Percentiles rank a stretch among this genome's conserved stretches.
These are phyloP conservation scores for Galaxea fascicularis DNA, from an alignment of 92 coral and sea anemone genomes.

Conservation along the genomic window DNA sequence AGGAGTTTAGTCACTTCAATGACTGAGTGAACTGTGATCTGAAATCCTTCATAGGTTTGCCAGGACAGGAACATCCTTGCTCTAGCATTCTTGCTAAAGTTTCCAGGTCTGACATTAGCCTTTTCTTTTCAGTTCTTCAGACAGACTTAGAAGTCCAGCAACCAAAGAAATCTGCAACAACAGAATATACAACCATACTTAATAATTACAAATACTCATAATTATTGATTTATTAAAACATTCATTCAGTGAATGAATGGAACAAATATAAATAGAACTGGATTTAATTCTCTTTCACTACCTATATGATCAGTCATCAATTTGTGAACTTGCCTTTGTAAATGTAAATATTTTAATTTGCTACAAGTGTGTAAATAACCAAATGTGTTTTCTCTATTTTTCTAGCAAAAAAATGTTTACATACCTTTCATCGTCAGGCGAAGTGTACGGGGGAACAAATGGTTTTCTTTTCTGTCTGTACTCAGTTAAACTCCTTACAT, in stretches of 20 bases:
- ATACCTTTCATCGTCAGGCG: conserved; percentile 69
- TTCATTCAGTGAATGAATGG: no score
- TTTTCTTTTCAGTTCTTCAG: conserved; percentile 63
- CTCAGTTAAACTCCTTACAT: conserved; percentile 65
- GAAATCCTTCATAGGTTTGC: conserved; percentile 74
- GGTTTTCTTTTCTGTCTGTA: conserved; percentile 68
- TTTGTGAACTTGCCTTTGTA: no score
- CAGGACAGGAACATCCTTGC: conserved; percentile 68
- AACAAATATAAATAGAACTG: no score
- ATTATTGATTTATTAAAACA: no score
- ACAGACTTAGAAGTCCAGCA: conserved; percentile 38
- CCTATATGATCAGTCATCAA: no score
- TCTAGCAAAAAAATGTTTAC: background rate
- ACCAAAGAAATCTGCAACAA: conserved; percentile 46
- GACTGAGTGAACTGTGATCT: conserved; percentile 56
- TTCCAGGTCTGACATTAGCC: conserved; percentile 50
- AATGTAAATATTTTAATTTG: no score
- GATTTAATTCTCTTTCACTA: no score
- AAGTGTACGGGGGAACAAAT: conserved; percentile 69
- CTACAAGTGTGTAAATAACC: no score
- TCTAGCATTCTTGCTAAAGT: conserved; percentile 52
- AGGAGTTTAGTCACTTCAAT: conserved; percentile 64
- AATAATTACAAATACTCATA: no score
- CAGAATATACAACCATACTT: background rate
- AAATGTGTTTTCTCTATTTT: no score